Conservation (phyloP, 2,113 vertebrate species). For the Cavia aperea region DNA sequence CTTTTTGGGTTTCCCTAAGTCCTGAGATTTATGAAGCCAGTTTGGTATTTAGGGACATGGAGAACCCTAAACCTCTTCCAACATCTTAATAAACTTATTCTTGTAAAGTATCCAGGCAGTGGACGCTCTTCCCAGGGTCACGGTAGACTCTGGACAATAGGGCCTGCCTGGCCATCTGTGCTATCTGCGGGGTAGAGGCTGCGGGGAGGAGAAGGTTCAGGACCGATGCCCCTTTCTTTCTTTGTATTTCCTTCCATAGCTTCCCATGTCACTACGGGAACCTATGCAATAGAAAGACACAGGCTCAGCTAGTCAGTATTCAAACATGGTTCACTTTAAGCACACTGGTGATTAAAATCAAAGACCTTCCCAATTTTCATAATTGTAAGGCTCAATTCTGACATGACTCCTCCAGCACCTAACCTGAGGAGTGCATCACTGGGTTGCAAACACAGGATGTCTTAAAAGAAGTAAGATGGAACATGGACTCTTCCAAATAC, state of each 20-base stretch:
- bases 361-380: conserved; percentile 50
- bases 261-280: background rate
- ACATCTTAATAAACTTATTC: background rate
- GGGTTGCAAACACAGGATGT: background rate
- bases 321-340: background rate
- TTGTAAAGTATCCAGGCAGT: background rate
- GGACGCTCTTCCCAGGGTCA: background rate
- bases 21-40: background rate
- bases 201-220: background rate
- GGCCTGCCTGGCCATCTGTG: background rate
- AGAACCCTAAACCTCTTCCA: background rate
- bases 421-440: background rate
- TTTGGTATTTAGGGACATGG: background rate
- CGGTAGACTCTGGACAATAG: background rate
- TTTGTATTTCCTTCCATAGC: background rate
- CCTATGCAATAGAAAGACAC: background rate
- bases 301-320: background rate
- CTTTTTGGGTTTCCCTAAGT: background rate
- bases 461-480: background rate
- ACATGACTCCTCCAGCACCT: background rate
- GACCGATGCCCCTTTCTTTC: background rate
- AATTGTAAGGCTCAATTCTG: background rate
- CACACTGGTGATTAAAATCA: conserved; percentile 59
- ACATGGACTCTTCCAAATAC: background rate
- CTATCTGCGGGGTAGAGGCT: background rate